Evolutionary conservation across 2,113 vertebrate genomes (phyloP).

Genomic region (Poeciliopsis prolifica): DNA sequence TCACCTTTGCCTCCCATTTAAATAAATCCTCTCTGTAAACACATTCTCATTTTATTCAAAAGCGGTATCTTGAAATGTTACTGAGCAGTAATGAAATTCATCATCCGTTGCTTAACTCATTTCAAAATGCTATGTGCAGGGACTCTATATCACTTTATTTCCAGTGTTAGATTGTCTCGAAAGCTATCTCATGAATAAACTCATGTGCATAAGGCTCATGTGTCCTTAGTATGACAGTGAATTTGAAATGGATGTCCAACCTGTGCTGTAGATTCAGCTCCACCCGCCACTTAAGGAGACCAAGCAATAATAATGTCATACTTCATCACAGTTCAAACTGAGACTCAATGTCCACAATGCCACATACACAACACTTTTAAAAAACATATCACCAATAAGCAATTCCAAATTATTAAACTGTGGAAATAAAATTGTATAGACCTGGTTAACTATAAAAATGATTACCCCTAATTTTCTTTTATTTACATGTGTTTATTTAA

Average conservation of each 20-base stretch:
- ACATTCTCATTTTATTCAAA: constrained; percentile 20
- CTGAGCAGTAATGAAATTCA: constrained; percentile 39
- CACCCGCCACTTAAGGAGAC: too few species aligned
- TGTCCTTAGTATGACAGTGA: background rate
- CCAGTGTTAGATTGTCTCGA: constrained; percentile 20
- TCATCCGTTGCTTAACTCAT: constrained; percentile 34
- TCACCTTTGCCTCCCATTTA: background rate
- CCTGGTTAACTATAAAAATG: background rate
- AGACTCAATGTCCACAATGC: too few species aligned
- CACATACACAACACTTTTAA: too few species aligned
- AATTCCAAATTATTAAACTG: too few species aligned
- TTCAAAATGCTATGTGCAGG: constrained; percentile 12
- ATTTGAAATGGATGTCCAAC: too few species aligned
- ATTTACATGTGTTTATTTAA: background rate
- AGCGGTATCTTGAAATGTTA: constrained; percentile 21
- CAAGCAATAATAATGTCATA: too few species aligned
- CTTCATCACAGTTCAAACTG: too few species aligned
- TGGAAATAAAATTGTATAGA: too few species aligned
- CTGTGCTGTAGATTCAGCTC: too few species aligned
- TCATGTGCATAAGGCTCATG: background rate
- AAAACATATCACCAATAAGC: too few species aligned
- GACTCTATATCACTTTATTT: constrained; percentile 42
- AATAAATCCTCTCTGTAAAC: background rate
- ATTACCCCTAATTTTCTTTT: background rate
- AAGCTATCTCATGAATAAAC: constrained; percentile 21